Evolutionary conservation across 2,797 vertebrate species (phyloP), one percentile per base, ranked within the genome.

Genomic region (Sebastes steindachneri): DNA sequence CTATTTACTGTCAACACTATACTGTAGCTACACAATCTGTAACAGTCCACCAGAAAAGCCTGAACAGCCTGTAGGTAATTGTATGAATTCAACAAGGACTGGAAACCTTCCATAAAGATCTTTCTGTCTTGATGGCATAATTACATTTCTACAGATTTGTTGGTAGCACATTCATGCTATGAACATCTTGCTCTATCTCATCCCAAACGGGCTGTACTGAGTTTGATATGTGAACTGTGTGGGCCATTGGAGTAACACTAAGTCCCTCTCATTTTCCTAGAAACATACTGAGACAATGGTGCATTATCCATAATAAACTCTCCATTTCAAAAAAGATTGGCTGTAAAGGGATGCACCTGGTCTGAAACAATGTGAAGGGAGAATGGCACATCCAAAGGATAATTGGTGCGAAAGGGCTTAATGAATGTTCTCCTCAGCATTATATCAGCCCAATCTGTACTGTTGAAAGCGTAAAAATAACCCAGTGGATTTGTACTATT

Each of bases 401-500:
- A 91, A 82, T 73, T 78, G 80, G 77, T 76, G 68, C 7, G 1
- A 78, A 82, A 71, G 28, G 55, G 72, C 73, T 58, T 26, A 75
- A 78, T 76, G 60, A 82, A 77, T 65, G 57, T 73, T 78, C 54
- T 66, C 41, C n/a, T 48, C 33, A 72, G 69, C 23, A 29, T 76
- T 77, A 74, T 35, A 75, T 79, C 54, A 59, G 11, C 53, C 29
- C 29, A 19, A 26, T 28, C 63, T 75, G 62, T 54, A 69, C 7
- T 19, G 19, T 25, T 77, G 37, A 79, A 75, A 72, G 66, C 15
- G 25, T 31, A 54, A 59, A 66, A 23, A 81, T 62, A 33, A 82
- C 54, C 41, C 35, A 33, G 45, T 54, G 66, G 53, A 60, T 66
- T n/a, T 76, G 48, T 69, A 23, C 29, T 66, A 53, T 62, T 82